phyloP scores from a whole-genome alignment of 2,113 vertebrate genomes.

The Hippopotamus amphibius region DNA sequence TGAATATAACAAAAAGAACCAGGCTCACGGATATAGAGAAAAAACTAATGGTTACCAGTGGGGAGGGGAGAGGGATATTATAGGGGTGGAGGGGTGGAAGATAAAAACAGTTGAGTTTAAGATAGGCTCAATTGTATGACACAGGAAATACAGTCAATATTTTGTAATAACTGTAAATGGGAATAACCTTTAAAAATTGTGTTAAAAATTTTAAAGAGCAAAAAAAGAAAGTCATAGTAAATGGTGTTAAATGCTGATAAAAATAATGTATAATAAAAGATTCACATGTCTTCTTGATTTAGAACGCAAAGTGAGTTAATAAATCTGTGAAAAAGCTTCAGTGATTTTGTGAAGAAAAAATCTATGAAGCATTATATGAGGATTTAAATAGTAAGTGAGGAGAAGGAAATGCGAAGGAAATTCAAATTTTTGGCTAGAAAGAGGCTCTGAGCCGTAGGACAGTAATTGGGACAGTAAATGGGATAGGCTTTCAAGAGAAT shows the following conservation, averaged over 20 bases:
- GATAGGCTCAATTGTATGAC: no score
- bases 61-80: no score
- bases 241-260: background rate
- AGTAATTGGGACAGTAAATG: background rate
- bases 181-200: no score
- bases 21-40: no score
- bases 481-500: background rate
- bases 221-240: background rate
- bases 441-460: background rate
- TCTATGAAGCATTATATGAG: background rate
- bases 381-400: background rate
- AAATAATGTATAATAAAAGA: background rate
- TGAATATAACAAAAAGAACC: no score
- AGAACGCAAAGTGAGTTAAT: background rate
- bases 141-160: no score
- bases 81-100: no score
- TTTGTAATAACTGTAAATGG: no score
- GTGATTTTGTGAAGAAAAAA: background rate
- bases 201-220: no score
- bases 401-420: conserved; percentile 6
- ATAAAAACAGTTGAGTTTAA: no score
- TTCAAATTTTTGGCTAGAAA: background rate
- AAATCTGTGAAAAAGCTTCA: background rate
- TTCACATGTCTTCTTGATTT: background rate
- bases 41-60: no score